A percentile compares a stretch with the other conserved stretches of the same genome.
Conservation (phyloP, 2,888 invertebrate species). For the Trichopoda pennipes region DNA sequence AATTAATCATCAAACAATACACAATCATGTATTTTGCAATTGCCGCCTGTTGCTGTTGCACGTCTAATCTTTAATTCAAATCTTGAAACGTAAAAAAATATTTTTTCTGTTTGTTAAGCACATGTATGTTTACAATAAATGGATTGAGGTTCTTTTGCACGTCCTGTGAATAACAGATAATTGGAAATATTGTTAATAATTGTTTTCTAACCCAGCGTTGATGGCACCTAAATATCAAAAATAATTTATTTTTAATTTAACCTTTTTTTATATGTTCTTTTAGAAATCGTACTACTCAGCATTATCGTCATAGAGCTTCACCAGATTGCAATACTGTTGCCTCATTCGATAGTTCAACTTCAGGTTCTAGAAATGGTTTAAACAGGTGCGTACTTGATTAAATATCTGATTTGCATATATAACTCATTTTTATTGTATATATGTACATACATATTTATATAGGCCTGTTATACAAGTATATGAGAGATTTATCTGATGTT, state of each 20-base stretch:
- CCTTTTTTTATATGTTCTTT: not conserved
- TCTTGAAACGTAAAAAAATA: not conserved
- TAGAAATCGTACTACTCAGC: slow-evolving; percentile 91
- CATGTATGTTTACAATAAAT: slow-evolving; percentile 22
- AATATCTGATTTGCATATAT: too few species aligned
- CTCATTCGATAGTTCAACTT: slow-evolving; percentile 93
- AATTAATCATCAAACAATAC: slow-evolving; percentile 59
- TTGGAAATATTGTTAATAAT: slow-evolving; percentile 1
- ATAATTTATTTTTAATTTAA: not conserved
- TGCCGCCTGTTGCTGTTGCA: slow-evolving; percentile 70
- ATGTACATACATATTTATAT: not conserved
- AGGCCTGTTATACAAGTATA: too few species aligned
- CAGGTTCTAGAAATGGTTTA: slow-evolving; percentile 90
- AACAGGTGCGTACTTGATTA: slow-evolving; percentile 83
- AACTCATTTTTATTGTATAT: not conserved
- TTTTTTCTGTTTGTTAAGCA: slow-evolving; percentile 17
- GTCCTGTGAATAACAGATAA: slow-evolving; percentile 55
- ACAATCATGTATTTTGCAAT: slow-evolving; percentile 62
- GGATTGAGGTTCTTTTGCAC: slow-evolving; percentile 52
- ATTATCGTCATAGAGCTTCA: slow-evolving; percentile 93
- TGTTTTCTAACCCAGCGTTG: slow-evolving; percentile 47
- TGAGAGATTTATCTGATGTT: too few species aligned
- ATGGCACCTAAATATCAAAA: slow-evolving; percentile 21
- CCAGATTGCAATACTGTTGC: slow-evolving; percentile 95
- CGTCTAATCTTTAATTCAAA: slow-evolving; percentile 41